A percentile compares a stretch with the other conserved stretches of the same genome.
phyloP scores from a whole-genome alignment of 2,888 invertebrate species.

The Gastrophysa polygoni region DNA sequence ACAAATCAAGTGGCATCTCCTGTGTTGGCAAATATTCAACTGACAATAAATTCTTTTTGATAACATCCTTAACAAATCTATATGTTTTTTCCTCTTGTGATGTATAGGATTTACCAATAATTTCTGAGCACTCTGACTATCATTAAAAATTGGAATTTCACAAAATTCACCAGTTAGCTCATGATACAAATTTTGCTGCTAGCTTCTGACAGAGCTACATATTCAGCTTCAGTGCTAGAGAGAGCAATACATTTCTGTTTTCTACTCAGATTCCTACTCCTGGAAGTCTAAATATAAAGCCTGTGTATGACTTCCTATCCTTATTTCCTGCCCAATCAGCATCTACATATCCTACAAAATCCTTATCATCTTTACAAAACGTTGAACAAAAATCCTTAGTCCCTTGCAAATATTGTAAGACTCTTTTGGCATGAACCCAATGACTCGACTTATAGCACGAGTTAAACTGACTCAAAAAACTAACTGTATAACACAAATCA shows the following conservation, averaged over 20 bases:
- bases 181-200: background rate
- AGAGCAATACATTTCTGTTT: background rate
- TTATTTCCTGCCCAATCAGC: background rate
- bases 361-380: background rate
- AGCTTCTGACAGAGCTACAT: background rate
- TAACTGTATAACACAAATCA: background rate
- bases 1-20: background rate
- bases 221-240: too few species aligned
- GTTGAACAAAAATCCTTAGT: slow-evolving; percentile 2
- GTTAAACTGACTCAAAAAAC: background rate
- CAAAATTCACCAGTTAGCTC: background rate
- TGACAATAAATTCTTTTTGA: background rate
- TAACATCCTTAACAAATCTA: background rate
- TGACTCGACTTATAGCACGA: background rate
- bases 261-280: background rate
- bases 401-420: background rate
- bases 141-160: background rate
- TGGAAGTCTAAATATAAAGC: background rate
- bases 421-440: background rate
- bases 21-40: background rate
- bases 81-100: background rate
- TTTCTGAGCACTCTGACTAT: too few species aligned
- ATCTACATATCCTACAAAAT: background rate
- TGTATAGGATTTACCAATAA: background rate
- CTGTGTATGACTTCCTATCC: background rate